Conservation (phyloP, 2,888 invertebrate genomes). For the Chymomyza fuscimana region DNA sequence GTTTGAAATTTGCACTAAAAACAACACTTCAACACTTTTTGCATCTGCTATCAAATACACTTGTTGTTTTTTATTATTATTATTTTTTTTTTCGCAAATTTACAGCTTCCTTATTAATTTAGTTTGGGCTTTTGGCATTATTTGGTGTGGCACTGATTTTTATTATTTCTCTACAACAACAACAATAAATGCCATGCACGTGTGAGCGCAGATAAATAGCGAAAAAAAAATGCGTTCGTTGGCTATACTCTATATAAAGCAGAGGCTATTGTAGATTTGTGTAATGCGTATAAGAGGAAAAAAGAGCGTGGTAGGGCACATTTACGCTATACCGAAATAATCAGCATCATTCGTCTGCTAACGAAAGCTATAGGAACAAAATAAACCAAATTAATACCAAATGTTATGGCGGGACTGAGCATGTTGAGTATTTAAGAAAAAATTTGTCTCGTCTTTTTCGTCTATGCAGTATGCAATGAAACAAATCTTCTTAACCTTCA, state of each 20-base stretch:
- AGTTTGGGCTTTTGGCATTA: slow-evolving; percentile 39
- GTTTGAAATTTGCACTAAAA: not conserved
- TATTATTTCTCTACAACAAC: slow-evolving; percentile 27
- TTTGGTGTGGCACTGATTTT: slow-evolving; percentile 51
- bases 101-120: slow-evolving; percentile 68
- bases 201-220: not conserved
- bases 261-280: too few relatives aligned
- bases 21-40: slow-evolving; percentile 2
- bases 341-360: too few relatives aligned
- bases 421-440: too few relatives aligned
- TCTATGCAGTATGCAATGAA: too few relatives aligned
- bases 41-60: not conserved
- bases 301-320: not conserved
- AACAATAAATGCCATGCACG: slow-evolving; percentile 25
- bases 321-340: too few relatives aligned
- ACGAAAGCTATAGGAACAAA: too few relatives aligned
- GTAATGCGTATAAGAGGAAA: too few relatives aligned
- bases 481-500: too few relatives aligned
- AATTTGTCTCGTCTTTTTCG: too few relatives aligned
- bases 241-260: not conserved
- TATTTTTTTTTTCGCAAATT: slow-evolving; percentile 47
- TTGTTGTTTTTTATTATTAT: slow-evolving; percentile 36
- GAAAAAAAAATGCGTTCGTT: not conserved
- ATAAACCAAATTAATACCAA: too few relatives aligned
- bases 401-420: too few relatives aligned